Evolutionary conservation across 2,888 invertebrate species (phyloP).

Genomic region (Hylaea fasciaria): DNA sequence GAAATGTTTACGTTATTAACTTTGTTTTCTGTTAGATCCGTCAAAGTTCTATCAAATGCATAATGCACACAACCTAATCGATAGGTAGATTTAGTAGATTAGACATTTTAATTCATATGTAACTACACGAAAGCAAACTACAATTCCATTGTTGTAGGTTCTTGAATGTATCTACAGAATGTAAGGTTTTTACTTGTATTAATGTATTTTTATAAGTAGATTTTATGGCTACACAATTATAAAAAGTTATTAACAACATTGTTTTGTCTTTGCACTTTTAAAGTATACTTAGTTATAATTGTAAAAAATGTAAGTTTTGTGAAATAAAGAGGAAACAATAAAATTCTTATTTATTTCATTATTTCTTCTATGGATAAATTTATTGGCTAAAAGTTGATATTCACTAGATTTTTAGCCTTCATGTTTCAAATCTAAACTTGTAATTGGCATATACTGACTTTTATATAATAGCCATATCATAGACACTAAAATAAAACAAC

Average conservation of each 20-base stretch:
- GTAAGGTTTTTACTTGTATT: conserved; percentile 7
- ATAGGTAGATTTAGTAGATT: no score
- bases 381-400: no score
- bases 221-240: conserved; percentile 9
- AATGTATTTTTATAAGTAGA: conserved; percentile 15
- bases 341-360: conserved; percentile 2
- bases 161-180: background rate
- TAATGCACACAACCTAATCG: no score
- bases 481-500: conserved; percentile 24
- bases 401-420: no score
- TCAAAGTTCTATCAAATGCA: no score
- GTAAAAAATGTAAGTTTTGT: conserved; percentile 17
- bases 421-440: no score
- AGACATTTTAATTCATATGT: no score
- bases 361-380: no score
- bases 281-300: conserved; percentile 3
- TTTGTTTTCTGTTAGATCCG: no score
- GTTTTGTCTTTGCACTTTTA: conserved; percentile 15
- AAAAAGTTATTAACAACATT: conserved; percentile 1
- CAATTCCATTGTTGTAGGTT: background rate
- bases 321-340: conserved; percentile 9
- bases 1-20: no score
- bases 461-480: no score
- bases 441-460: no score
- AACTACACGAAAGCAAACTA: background rate